Evolutionary conservation across 2,113 vertebrate genomes (phyloP).

Genomic region (Otolemur garnettii): DNA sequence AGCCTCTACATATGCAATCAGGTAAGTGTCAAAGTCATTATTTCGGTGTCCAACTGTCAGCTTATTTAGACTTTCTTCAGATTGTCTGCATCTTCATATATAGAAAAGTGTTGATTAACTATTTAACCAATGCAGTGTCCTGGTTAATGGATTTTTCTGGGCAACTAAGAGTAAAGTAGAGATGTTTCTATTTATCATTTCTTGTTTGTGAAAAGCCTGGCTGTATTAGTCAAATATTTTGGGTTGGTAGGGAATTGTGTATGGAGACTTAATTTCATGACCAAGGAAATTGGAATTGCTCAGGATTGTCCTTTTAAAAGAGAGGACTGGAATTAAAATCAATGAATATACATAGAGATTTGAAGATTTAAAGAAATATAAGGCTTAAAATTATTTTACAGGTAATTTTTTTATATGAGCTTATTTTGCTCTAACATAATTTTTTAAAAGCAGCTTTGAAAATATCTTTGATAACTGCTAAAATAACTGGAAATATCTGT

Average conservation of each 20-base stretch:
- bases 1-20: slow-evolving; percentile 94
- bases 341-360: background rate
- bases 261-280: background rate
- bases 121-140: background rate
- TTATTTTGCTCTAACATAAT: background rate
- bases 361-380: background rate
- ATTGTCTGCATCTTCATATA: background rate
- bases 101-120: background rate
- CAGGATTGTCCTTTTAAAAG: background rate
- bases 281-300: background rate
- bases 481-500: background rate
- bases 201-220: background rate
- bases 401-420: background rate
- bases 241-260: background rate
- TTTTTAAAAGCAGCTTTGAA: background rate
- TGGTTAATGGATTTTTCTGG: background rate
- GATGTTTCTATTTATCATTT: background rate
- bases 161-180: background rate
- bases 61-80: background rate
- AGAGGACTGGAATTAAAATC: background rate
- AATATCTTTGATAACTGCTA: background rate
- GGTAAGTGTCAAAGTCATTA: slow-evolving; percentile 86
- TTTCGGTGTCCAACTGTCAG: background rate
- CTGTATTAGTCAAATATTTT: slow-evolving; percentile 5
- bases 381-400: slow-evolving; percentile 12